phyloP scores from a whole-genome alignment of 2,888 invertebrate genomes.

The Zygogramma bicolorata region DNA sequence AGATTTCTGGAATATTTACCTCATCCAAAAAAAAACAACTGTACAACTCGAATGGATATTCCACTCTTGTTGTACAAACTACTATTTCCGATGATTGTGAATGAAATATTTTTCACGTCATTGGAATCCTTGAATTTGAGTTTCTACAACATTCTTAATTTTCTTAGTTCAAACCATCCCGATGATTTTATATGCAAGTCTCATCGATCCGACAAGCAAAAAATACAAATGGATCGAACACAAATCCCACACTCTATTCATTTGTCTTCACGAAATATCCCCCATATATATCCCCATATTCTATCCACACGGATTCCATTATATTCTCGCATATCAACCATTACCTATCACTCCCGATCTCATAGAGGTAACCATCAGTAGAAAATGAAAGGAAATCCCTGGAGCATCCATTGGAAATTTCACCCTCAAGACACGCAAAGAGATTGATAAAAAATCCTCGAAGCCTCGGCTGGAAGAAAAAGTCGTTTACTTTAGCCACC shows the following conservation, averaged over 20 bases:
- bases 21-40: no score
- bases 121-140: no score
- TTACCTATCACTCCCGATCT: conserved; percentile 15
- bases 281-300: neutral
- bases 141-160: no score
- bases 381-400: conserved; percentile 23
- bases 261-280: neutral
- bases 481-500: neutral
- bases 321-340: conserved; percentile 3
- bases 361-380: conserved; percentile 15
- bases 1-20: no score
- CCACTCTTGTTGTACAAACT: no score
- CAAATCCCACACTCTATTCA: neutral
- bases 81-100: no score
- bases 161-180: no score
- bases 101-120: no score
- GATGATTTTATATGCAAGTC: no score
- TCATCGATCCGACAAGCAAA: neutral
- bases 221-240: neutral
- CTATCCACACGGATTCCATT: neutral
- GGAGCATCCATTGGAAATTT: conserved; percentile 24
- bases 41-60: no score
- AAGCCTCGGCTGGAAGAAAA: neutral
- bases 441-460: conserved; percentile 13
- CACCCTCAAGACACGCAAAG: conserved; percentile 14